Evolutionary conservation across 2,113 vertebrate species (phyloP), one percentile per base, ranked within the genome.

Genomic region (Perca schrenkii): DNA sequence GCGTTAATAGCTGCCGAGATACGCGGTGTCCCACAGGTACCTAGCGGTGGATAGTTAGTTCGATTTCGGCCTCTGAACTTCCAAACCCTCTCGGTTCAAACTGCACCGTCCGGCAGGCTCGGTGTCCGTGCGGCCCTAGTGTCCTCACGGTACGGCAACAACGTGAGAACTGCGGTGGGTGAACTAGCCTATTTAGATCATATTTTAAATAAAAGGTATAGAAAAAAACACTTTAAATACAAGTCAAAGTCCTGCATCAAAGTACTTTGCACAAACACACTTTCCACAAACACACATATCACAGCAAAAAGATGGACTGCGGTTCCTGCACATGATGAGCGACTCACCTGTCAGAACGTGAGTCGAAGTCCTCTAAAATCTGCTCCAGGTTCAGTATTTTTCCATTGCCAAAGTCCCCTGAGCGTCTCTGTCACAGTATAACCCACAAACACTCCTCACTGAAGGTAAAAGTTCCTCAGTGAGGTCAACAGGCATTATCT

Each of bases 91-190:
- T 16, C 0, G 65, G 22, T 75, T 57, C 58, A 50, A 80, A 49
- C 77, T 60, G 86, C 62, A 28, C 31, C 54, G 14, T 43, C 8
- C 40, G 10, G 53, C 77, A 61, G 79, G 21, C 74, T 52, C 36
- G 76, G 73, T 75, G 88, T 90, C 89, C 84, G 91, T 83, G 91
- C 46, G 91, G 93, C 86, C 94, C 93, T 94, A 95, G 90, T 89
- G 94, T 88, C 92, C 87, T 57, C 69, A 15, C 14, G 0, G 17
- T 6, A 14, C 17, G 31, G 28, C 31, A 10, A 2, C 16, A 1
- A 43, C 28, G 36, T 31, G 31, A 19, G 8, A 17, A 4, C 25
- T 4, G n/a, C 22, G 22, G 25, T 1, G 57, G 15, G 7, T 25
- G 57, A 16, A 8, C 22, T 8, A 34, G 14, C 14, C n/a, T 12